Percentiles rank a stretch among this genome's conserved stretches.
phyloP scores from a whole-genome alignment of 2,888 invertebrate species.

The Dicyrtoma fusca region DNA sequence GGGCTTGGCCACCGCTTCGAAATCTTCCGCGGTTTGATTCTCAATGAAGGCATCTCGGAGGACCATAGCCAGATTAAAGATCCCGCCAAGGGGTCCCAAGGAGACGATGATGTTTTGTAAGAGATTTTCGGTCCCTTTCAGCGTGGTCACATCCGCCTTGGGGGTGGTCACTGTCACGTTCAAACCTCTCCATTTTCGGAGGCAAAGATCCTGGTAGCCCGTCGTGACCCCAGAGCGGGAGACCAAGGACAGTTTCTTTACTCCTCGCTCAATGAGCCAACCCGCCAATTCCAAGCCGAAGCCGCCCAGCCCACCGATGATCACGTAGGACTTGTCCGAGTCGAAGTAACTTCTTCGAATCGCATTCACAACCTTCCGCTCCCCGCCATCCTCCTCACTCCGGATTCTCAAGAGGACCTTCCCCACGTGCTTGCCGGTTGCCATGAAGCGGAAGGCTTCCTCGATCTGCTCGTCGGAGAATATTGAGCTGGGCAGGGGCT shows the following conservation, averaged over 20 bases:
- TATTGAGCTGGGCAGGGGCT: slow-evolving; percentile 69
- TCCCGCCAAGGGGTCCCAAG: slow-evolving; percentile 60
- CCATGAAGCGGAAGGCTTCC: slow-evolving; percentile 72
- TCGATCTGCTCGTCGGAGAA: slow-evolving; percentile 72
- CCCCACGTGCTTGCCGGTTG: slow-evolving; percentile 79
- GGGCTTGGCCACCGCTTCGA: slow-evolving; percentile 61
- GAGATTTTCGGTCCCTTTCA: slow-evolving; percentile 58
- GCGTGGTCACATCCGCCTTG: slow-evolving; percentile 59
- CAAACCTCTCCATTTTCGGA: slow-evolving; percentile 64
- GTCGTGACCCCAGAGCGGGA: slow-evolving; percentile 78
- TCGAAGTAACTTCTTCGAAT: slow-evolving; percentile 65
- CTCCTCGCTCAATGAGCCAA: slow-evolving; percentile 83
- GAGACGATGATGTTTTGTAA: background rate
- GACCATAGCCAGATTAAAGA: slow-evolving; percentile 67
- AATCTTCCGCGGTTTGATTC: slow-evolving; percentile 61
- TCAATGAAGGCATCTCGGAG: slow-evolving; percentile 62
- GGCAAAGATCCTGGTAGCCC: slow-evolving; percentile 78
- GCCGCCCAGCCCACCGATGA: slow-evolving; percentile 82
- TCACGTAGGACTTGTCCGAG: slow-evolving; percentile 62
- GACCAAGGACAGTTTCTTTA: slow-evolving; percentile 74
- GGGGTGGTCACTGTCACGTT: slow-evolving; percentile 70
- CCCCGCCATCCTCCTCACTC: slow-evolving; percentile 61
- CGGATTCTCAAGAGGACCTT: slow-evolving; percentile 68
- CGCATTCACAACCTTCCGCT: slow-evolving; percentile 60
- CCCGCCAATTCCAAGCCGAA: slow-evolving; percentile 87